Base-by-base conservation (phyloP, 2,797 vertebrate genomes). In the Argentina silus region DNA sequence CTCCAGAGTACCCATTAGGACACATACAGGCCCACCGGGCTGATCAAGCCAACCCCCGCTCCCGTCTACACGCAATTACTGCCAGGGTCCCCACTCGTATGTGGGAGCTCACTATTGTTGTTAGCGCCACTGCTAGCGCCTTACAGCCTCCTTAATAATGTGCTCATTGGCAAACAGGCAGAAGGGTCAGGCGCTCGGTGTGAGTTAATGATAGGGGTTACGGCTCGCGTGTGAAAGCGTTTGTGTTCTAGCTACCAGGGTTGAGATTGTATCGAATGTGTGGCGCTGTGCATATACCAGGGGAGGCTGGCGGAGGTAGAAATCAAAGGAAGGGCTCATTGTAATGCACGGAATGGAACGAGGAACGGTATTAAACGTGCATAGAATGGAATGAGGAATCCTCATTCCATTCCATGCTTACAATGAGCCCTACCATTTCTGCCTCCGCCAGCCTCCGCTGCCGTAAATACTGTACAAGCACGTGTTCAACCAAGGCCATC, bases 1-100 rank as follows among this genome's bases (percentile, higher is more conserved):
- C 90, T 90, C 89, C 74, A 80, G 90, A 89, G 88, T 85, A 83
- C 81, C 87, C 82, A 90, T 91, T 91, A 90, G 82, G 78, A 87
- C 12, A 48, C 27, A 36, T 4, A 36, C 80, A 81, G 77, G 64
- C 83, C 78, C 74, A 47, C 72, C 23, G 73, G 78, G 80, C 76
- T 81, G 79, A 90, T 87, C 80, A 83, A 74, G 80, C 79, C 78
- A 67, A 77, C 76, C 79, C 56, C 65, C 73, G 76, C 74, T 72
- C 68, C 79, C 73, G 48, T 74, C 74, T 77, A 70, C 71, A 65
- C 69, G 57, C 78, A 83, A 83, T 83, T 87, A 86, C 71, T 70
- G 72, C 67, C 19, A 51, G 60, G 69, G 67, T 12, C 5, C 73
- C 74, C 21, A 21, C 78, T 85, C 64, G 73, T 79, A 78, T 79